Conservation (phyloP, 1,140 invertebrate species). For the Orchestia grillus region DNA sequence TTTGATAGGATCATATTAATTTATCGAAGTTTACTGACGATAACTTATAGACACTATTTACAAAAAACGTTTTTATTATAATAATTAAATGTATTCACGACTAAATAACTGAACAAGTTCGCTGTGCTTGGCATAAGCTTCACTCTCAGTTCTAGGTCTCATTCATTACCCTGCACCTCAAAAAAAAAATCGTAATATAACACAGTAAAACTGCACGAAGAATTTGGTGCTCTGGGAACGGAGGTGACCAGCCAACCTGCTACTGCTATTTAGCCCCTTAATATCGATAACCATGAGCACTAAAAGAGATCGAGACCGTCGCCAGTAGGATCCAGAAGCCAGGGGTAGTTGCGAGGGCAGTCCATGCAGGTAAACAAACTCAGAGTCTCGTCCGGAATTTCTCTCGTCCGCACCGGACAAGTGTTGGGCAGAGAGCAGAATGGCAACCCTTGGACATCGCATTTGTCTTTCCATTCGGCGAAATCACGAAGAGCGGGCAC, state of each 20-base stretch:
- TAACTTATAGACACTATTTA: not conserved
- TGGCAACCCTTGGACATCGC: conserved; percentile 92
- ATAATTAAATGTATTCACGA: not conserved
- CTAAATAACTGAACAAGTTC: not conserved
- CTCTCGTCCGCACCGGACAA: conserved; percentile 88
- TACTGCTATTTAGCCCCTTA: not conserved
- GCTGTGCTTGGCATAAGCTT: not conserved
- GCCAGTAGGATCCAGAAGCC: conserved; percentile 94
- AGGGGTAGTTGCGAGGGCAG: conserved; percentile 95
- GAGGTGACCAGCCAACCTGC: not conserved
- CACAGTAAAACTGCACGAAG: not conserved
- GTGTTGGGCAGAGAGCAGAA: conserved; percentile 92
- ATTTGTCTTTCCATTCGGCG: conserved; percentile 95
- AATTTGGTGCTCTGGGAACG: not conserved
- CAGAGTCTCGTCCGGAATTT: conserved; percentile 91
- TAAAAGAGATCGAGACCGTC: conserved; percentile 84
- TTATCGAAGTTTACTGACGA: not conserved
- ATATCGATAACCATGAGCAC: not conserved
- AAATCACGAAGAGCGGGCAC: conserved; percentile 88
- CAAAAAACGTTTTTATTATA: not conserved
- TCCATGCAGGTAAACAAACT: conserved; percentile 95
- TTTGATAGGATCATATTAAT: not conserved
- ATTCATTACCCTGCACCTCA: not conserved
- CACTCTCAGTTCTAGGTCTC: not conserved
- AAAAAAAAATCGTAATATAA: not conserved